Conservation (phyloP, 2,797 vertebrate genomes). For the Otolemur crassicaudatus region DNA sequence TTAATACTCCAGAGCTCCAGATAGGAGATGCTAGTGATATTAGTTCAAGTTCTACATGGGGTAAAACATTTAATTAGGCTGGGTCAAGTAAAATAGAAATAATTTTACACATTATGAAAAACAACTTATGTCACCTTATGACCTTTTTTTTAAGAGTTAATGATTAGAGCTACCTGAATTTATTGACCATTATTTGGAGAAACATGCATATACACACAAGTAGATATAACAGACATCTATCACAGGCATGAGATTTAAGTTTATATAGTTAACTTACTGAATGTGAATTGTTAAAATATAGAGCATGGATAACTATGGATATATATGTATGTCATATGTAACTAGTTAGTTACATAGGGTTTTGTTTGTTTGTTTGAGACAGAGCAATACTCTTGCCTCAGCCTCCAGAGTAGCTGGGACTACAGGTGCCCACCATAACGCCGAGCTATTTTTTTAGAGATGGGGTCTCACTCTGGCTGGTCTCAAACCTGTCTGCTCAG, state of each 20-base stretch:
- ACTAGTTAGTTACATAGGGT: background rate
- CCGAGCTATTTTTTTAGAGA: no score
- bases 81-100: background rate
- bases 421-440: no score
- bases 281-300: slow-evolving; percentile 10
- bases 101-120: background rate
- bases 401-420: no score
- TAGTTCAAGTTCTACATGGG: background rate
- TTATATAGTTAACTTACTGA: slow-evolving; percentile 10
- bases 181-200: background rate
- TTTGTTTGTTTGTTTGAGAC: background rate
- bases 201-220: background rate
- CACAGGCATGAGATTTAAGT: background rate
- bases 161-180: background rate
- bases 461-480: no score
- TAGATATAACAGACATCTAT: background rate
- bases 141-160: background rate
- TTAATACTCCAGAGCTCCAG: background rate
- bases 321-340: background rate
- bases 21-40: background rate
- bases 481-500: no score
- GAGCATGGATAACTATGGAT: background rate
- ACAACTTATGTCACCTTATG: background rate
- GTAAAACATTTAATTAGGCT: background rate
- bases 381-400: no score